Percentiles rank a stretch among this genome's conserved stretches.
Evolutionary conservation across 1,140 invertebrate species (phyloP).

Genomic region (Pogonognathellus flavescens): DNA sequence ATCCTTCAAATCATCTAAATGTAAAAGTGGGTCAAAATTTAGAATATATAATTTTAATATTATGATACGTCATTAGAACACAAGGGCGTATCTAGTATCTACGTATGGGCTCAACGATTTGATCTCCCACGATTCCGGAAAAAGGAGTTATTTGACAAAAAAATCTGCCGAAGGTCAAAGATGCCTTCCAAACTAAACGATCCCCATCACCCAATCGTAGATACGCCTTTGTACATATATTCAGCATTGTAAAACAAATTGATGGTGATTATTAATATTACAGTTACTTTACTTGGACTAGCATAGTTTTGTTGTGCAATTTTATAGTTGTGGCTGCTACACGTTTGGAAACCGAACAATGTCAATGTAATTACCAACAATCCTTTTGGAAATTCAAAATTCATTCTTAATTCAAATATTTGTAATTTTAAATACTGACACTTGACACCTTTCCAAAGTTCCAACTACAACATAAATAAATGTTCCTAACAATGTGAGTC

Average conservation of each 20-base stretch:
- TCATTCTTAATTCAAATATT: background rate
- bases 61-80: background rate
- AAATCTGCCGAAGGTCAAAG: background rate
- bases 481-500: no score
- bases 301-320: background rate
- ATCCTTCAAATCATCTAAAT: background rate
- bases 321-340: background rate
- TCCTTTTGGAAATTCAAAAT: background rate
- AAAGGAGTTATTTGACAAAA: no score
- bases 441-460: no score
- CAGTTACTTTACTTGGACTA: background rate
- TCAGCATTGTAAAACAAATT: no score
- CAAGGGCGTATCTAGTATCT: no score
- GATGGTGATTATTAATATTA: background rate
- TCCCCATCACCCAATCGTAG: no score
- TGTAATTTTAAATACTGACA: background rate
- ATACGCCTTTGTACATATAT: no score
- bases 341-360: background rate
- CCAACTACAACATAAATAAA: no score
- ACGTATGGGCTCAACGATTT: no score
- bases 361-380: background rate
- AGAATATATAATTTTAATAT: background rate
- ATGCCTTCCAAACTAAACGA: no score
- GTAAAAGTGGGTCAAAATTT: background rate
- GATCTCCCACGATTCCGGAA: no score